Conservation (phyloP, 2,888 invertebrate species). For the Strigamia transsilvanica region DNA sequence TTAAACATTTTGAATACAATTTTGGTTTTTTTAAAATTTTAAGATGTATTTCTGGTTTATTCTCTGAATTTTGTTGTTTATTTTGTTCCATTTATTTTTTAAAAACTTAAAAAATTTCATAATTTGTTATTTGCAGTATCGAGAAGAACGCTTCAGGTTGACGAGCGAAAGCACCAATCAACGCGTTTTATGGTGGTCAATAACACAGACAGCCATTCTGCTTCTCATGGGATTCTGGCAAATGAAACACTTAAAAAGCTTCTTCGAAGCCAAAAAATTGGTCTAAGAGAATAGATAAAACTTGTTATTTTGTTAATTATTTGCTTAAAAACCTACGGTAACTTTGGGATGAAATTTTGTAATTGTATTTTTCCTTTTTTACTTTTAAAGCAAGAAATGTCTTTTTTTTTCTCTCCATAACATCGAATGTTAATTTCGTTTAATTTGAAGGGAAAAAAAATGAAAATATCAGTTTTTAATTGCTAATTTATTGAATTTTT, state of each 20-base stretch:
- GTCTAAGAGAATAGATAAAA: constrained; percentile 67
- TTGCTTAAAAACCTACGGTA: background rate
- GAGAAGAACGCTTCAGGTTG: constrained; percentile 96
- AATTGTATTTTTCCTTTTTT: too few relatives aligned
- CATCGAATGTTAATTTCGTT: too few relatives aligned
- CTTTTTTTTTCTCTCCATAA: too few relatives aligned
- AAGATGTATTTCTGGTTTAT: background rate
- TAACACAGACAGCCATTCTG: constrained; percentile 88
- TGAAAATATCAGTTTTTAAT: too few relatives aligned
- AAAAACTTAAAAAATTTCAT: background rate
- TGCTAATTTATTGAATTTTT: too few relatives aligned
- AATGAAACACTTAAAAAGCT: constrained; percentile 98
- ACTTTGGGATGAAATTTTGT: too few relatives aligned
- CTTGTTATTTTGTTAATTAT: background rate
- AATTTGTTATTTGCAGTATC: constrained; percentile 72
- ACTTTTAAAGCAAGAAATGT: too few relatives aligned
- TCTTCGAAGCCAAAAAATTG: constrained; percentile 99
- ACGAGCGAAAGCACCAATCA: constrained; percentile 98
- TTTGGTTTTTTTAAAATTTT: background rate
- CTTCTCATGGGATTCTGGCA: constrained; percentile 97
- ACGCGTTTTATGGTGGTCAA: constrained; percentile 95
- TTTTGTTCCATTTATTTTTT: constrained; percentile 59
- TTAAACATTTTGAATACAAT: background rate
- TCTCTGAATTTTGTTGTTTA: constrained; percentile 52
- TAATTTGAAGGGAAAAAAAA: too few relatives aligned